Evolutionary conservation across 2,113 vertebrate species (phyloP), one percentile per base, ranked within the genome.

Genomic region (Monopterus albus): DNA sequence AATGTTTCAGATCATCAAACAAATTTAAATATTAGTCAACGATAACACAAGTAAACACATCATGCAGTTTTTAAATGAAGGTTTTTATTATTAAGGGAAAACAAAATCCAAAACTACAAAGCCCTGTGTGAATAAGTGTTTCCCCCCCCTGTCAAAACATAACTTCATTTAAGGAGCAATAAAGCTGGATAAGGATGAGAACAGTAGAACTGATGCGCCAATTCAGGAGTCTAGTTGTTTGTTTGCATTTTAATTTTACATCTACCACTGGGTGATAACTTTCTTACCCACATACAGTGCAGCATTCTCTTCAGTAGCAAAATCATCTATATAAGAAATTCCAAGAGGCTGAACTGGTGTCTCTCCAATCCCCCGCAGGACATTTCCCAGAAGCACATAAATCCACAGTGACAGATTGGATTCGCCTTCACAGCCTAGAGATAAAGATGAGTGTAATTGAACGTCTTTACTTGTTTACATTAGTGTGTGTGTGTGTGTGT

Each of bases 321-420:
- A 97, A 85, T 98, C 96, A 64, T 98, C 97, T 39, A 98, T 89
- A 56, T 97, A 98, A 0, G 96, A 96, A 80, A 97, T 93, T 35
- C 96, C 96, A 38, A 98, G 88, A 12, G 96, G 96, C 73, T 94
- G 91, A 6, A 98, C 92, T 10, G 95, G 95, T 0, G 96, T 96
- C 86, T 98, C 96, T 6, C 96, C 96, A n/a, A 98, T 93, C 33
- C 97, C 97, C 45, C 95, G 85, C 23, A 98, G 88, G 4, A 96
- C 87, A 70, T 98, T 98, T 83, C 96, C 96, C 83, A 94, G 75
- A 33, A 97, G 87, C 29, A 97, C 94, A 75, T 95, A 96, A 12
- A 97, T 82, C 96, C 96, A 98, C 94, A 96, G 94, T 2, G 93
- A 89, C 23, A 96, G 94, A 57, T 94, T 93, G 21, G 92, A 91